Evolutionary conservation across 1,140 invertebrate species (phyloP).

Genomic region (Muscidifurax raptorellus): DNA sequence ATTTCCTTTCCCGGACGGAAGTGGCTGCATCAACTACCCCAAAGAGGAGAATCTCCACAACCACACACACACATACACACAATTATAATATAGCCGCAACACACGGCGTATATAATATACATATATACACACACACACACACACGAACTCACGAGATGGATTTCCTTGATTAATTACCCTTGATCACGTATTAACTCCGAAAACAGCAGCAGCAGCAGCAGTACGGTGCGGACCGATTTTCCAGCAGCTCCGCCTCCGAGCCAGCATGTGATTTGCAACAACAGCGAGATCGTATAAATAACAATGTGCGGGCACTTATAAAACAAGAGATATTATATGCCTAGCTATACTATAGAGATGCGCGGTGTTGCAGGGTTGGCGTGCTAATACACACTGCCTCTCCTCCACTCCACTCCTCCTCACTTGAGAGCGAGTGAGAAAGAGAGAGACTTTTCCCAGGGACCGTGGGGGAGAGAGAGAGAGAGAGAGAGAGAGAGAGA

Average conservation of each 20-base stretch:
- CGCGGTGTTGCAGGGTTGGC: not conserved
- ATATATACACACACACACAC: not conserved
- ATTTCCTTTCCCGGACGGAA: not conserved
- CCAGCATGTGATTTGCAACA: constrained; percentile 17
- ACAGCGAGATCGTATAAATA: constrained; percentile 16
- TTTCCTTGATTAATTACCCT: not conserved
- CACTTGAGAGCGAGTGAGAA: constrained; percentile 1
- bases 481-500: constrained; percentile 23
- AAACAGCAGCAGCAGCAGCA: not conserved
- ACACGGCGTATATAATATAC: not conserved
- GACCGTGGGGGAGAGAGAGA: constrained; percentile 26
- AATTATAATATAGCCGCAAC: too few relatives aligned
- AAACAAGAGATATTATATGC: not conserved
- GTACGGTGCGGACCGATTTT: not conserved
- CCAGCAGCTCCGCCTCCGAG: not conserved
- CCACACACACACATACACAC: too few relatives aligned
- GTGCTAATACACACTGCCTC: not conserved
- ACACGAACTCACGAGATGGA: not conserved
- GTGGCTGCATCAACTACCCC: not conserved
- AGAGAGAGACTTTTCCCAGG: constrained; percentile 44
- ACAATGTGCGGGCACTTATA: not conserved
- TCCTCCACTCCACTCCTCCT: constrained; percentile 3
- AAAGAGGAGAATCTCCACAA: too few relatives aligned
- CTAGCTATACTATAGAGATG: not conserved
- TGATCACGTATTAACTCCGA: not conserved